phyloP scores from a whole-genome alignment of 2,113 vertebrate genomes.

The Trogon surrucura region DNA sequence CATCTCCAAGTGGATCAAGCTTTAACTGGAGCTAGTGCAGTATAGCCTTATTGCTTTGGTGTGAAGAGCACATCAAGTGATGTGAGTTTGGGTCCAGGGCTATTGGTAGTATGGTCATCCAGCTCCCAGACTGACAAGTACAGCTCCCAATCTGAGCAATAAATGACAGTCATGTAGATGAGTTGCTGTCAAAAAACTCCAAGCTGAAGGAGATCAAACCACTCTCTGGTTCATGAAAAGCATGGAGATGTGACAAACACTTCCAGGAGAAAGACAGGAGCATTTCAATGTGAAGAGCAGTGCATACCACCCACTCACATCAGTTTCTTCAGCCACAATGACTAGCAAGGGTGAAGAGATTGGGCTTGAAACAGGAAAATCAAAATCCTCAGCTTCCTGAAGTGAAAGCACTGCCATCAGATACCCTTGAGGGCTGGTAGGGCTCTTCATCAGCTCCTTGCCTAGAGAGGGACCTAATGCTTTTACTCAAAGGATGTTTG shows the following conservation, averaged over 20 bases:
- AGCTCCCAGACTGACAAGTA: not conserved
- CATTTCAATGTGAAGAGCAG: not conserved
- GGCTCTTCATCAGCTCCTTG: not conserved
- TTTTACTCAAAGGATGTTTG: not conserved
- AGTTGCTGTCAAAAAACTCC: not conserved
- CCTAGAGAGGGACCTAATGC: not conserved
- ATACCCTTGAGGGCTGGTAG: not conserved
- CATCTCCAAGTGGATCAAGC: not conserved
- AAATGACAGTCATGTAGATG: not conserved
- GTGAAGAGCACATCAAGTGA: not conserved
- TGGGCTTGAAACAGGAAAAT: not conserved
- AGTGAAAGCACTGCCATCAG: fast-evolving
- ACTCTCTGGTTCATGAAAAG: not conserved
- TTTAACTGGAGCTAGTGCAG: not conserved
- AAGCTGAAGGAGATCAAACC: not conserved
- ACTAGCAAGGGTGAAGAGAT: not conserved
- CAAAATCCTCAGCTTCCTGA: not conserved
- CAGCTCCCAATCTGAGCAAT: not conserved
- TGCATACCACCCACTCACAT: not conserved
- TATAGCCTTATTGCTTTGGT: not conserved
- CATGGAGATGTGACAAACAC: not conserved
- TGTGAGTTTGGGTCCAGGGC: not conserved
- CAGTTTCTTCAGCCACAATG: not conserved
- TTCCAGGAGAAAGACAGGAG: not conserved
- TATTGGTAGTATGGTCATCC: not conserved